These are phyloP conservation scores for Littorina saxatilis DNA, from an alignment of 1,140 invertebrate genomes.

Conservation along the genomic window DNA sequence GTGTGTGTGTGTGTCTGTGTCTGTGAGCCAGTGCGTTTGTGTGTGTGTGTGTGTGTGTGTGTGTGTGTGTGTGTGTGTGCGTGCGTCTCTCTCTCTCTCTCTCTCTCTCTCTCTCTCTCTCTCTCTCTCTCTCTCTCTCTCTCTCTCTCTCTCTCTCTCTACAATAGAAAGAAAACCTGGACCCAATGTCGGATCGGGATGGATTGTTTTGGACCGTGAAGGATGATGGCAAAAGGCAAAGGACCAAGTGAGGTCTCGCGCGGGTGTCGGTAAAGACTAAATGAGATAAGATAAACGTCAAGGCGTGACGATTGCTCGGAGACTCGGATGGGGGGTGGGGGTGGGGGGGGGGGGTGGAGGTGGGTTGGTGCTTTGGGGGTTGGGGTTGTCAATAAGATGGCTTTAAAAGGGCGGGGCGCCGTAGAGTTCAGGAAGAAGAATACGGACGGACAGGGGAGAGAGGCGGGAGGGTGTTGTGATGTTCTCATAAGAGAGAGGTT, in stretches of 20 bases:
- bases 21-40: too few species aligned
- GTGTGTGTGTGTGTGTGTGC: too few species aligned
- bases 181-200: slow-evolving; percentile 4
- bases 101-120: too few species aligned
- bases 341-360: background rate
- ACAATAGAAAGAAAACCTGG: slow-evolving; percentile 16
- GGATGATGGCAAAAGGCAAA: background rate
- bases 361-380: background rate
- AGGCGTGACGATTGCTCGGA: background rate
- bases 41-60: too few species aligned
- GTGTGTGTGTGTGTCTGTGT: too few species aligned
- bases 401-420: background rate
- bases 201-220: slow-evolving; percentile 9
- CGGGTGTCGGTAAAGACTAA: background rate
- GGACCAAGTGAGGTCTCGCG: background rate
- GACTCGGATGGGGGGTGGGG: background rate
- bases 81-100: too few species aligned
- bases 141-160: too few species aligned
- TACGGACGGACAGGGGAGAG: background rate
- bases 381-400: background rate
- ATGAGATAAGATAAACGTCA: background rate
- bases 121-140: too few species aligned
- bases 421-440: background rate
- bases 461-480: background rate
- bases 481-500: background rate